Evolutionary conservation across 2,797 vertebrate species (phyloP), one percentile per base, ranked within the genome.

Genomic region (Muscicapa striata): DNA sequence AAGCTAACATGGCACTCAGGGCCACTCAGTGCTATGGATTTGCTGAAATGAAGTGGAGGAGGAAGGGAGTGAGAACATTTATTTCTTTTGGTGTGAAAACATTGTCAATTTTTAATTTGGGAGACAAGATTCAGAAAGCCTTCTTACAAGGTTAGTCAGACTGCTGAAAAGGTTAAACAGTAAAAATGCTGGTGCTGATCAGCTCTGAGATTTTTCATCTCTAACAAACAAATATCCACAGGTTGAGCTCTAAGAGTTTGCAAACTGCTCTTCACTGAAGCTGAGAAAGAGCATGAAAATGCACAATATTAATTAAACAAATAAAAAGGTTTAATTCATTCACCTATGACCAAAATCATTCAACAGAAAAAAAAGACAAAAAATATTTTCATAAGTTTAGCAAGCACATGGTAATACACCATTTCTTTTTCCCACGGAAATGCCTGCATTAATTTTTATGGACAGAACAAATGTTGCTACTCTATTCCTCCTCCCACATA

Each of bases 1-100:
- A 74, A 94, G 70, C 69, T 87, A 93, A 83, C 66, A 70, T 4
- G 40, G 83, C 66, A 84, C 82, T 96, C 68, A 83, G 87, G 91
- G 51, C 24, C 49, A 91, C 61, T 89, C 14, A 4, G 51, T 96
- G 43, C 72, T 74, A 46, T 29, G 46, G 62, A 24, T 88, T 92
- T 95, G 68, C 55, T 82, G 57, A 36, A 89, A 68, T 64, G 64
- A 73, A 94, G 49, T 15, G 23, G 38, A 80, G n/a, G 72, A 90
- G 43, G 13, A 93, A 84, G 7, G 13, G 59, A 90, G 23, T 51
- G 49, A 89, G 93, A 70, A 86, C 64, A 90, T 58, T 70, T 83
- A n/a, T 90, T 69, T 52, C 58, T 90, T 76, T 74, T 90, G 32
- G 38, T 94, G 59, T 57, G 55, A 48, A 89, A 94, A 82, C 27